Evolutionary conservation across 2,113 vertebrate genomes (phyloP).

Genomic region (Sporophila hypoxantha): DNA sequence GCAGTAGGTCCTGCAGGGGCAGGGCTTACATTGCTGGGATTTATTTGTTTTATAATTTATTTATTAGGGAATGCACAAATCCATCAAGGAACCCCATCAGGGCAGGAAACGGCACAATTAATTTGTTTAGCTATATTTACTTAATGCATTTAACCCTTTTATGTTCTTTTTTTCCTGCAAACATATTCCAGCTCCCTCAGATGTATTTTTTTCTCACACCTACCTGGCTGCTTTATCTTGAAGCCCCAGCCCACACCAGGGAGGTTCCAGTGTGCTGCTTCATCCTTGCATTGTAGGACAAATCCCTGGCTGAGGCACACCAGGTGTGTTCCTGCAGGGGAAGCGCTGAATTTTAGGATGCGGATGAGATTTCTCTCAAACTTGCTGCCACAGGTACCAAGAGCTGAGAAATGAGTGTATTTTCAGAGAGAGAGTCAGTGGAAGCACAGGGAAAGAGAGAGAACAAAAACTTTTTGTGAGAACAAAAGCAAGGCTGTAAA

Average conservation of each 20-base stretch:
- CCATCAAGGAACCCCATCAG: neutral
- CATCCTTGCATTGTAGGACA: neutral
- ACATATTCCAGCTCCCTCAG: neutral
- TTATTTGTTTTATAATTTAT: neutral
- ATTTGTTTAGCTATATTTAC: too few relatives aligned
- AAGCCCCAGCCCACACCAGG: neutral
- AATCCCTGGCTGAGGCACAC: neutral
- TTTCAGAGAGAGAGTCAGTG: neutral
- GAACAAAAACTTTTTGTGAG: neutral
- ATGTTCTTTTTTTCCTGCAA: neutral
- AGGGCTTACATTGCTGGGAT: neutral
- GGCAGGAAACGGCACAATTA: neutral
- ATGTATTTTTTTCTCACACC: neutral
- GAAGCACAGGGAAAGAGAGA: neutral
- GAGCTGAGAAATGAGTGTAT: neutral
- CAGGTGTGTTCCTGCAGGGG: neutral
- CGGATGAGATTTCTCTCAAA: neutral
- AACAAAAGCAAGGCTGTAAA: neutral
- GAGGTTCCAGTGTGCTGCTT: neutral
- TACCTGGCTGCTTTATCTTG: neutral
- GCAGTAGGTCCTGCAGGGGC: neutral
- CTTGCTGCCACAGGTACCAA: neutral
- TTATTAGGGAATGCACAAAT: neutral
- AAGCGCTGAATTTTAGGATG: neutral
- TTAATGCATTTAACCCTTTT: neutral